Evolutionary conservation across 1,140 invertebrate species (phyloP).

Genomic region (Drosophila paulistorum): DNA sequence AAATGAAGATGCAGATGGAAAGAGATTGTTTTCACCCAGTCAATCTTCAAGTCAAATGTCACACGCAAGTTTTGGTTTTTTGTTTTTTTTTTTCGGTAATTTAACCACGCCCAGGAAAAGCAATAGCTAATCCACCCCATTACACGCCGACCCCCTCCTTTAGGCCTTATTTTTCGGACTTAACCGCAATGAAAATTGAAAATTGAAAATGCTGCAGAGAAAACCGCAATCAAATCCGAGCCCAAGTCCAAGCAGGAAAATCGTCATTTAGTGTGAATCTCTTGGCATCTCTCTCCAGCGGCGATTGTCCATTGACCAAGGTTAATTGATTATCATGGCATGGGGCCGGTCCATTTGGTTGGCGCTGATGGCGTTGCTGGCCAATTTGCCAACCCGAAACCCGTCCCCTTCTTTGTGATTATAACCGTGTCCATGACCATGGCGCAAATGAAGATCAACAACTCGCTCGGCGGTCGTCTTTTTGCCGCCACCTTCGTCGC

Average conservation of each 20-base stretch:
- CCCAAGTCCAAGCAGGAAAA: conserved; percentile 23
- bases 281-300: conserved; percentile 24
- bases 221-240: conserved; percentile 51
- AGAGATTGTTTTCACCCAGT: background rate
- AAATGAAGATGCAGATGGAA: conserved; percentile 1
- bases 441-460: conserved; percentile 50
- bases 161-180: background rate
- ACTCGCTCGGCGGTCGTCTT: conserved; percentile 6
- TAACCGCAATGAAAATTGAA: conserved; percentile 43
- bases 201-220: conserved; percentile 11
- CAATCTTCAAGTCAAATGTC: conserved; percentile 18
- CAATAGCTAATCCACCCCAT: background rate
- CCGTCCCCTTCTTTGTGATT: background rate
- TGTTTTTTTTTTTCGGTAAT: too few relatives aligned
- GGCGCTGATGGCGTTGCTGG: conserved; percentile 34
- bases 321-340: conserved; percentile 73
- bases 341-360: conserved; percentile 9
- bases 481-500: too few relatives aligned
- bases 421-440: background rate
- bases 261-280: conserved; percentile 33
- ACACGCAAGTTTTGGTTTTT: background rate
- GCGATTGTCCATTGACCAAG: conserved; percentile 59
- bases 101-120: background rate
- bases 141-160: conserved; percentile 15
- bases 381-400: conserved; percentile 21